Evolutionary conservation across 1,140 invertebrate genomes (phyloP), one percentile per base, ranked within the genome.

Genomic region (Pemphigus obesinymphae): DNA sequence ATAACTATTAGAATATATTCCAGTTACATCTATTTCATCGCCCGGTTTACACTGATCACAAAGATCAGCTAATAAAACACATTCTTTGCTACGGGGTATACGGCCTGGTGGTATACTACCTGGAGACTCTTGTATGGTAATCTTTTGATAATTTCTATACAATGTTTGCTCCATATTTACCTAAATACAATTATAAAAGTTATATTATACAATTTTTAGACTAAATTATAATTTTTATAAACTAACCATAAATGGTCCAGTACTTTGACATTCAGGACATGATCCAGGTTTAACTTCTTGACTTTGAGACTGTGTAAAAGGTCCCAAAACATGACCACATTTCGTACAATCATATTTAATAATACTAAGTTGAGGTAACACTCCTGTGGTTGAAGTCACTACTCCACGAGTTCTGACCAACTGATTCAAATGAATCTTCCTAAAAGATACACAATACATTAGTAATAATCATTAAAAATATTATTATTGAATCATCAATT

Each of bases 301-400:
- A 85, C 94, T 94, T 87, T 99, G 95, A 0, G 92, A 92, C 88
- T 99, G 98, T 34, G 96, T 92, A 88, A 97, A 99, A 0, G 98
- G 98, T 7, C 98, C 98, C 66, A 99, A 88, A 40, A 99, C 90
- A 86, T 95, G 98, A 48, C 93, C 93, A 89, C 98, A 99, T 86
- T 97, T 95, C 83, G 94, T 93, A 90, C 98, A 99, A 87, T 99
- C 97, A 87, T 97, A 99, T 87, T 98, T 99, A 31, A 99, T 93
- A 17, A 99, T 89, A 8, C 94, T 96, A 10, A 99, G 88, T 87
- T 99, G 98, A 0, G 98, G 98, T 31, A 99, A 87, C 20, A 99
- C 96, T 17, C 96, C 95, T 0, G 98, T 99, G 4, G 96, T 95
- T 1, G 95, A 93, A 0, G 97, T 98, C 1, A 99, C 96, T 8